These are phyloP conservation scores for Acanthornis magna DNA, from an alignment of 2,797 vertebrate genomes.

Conservation along the genomic window DNA sequence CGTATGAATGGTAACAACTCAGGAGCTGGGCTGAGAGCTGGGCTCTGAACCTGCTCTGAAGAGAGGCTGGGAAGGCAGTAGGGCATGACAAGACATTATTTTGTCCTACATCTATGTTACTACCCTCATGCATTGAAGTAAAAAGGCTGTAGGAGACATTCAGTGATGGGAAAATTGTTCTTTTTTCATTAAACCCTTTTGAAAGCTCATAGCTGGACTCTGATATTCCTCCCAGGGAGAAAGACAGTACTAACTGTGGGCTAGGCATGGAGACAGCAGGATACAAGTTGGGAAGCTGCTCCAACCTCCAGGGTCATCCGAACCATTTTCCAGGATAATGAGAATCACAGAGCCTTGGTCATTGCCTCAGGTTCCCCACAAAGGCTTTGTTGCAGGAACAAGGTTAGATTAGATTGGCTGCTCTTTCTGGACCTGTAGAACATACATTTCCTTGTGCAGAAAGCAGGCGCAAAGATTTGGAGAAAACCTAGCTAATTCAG, in stretches of 20 bases:
- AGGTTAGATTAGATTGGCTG: not conserved
- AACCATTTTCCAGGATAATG: not conserved
- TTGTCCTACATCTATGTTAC: not conserved
- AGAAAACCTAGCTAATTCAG: not conserved
- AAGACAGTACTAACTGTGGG: not conserved
- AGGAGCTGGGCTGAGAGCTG: not conserved
- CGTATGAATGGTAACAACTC: constrained; percentile 59
- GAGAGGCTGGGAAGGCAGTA: not conserved
- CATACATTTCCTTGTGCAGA: not conserved
- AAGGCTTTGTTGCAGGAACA: not conserved
- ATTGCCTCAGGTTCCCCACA: not conserved
- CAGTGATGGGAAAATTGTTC: not conserved
- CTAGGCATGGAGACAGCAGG: not conserved
- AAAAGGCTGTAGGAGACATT: not conserved
- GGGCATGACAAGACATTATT: not conserved
- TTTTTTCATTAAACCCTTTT: not conserved
- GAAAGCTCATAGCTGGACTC: not conserved
- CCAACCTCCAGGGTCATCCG: not conserved
- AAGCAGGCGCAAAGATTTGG: not conserved
- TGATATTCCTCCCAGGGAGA: not conserved
- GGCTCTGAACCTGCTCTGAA: not conserved
- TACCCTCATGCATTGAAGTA: not conserved
- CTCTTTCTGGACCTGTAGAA: not conserved
- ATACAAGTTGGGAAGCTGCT: not conserved
- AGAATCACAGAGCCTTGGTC: not conserved